Base-by-base conservation (phyloP, 2,888 invertebrate genomes). In the Cephus sareptanus region DNA sequence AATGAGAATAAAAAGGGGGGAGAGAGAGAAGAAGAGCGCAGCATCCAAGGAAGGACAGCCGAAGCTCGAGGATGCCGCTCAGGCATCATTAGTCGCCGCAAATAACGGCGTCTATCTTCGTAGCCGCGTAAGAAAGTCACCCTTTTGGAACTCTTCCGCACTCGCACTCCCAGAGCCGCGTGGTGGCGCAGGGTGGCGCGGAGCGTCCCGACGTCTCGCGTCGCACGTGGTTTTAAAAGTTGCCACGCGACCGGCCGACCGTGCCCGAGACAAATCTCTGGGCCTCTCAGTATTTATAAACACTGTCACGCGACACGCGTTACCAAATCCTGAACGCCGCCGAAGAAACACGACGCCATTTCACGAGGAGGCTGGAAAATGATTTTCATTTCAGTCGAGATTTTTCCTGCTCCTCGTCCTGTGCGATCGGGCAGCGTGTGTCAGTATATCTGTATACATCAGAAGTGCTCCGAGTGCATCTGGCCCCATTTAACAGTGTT, bases 201-300 rank as follows among this genome's bases (percentile, higher is more conserved):
- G 30, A 33, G 71, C 73, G n/a, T 33, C 31, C 70, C 70, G 30
- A 33, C 40, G 40, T 40, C 40, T 15, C 77, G 79, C 79, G 80
- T 75, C 76, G 76, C 80, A 79, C 80, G 80, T 79, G 75, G 82
- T 82, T 81, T 83, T 75, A 68, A 73, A 69, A 78, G 75, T 78
- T 73, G 78, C 78, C 78, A 78, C 78, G 78, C 78, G 78, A 78
- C 78, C 78, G 83, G 82, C 81, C 84, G 82, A 83, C 83, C 85
- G 83, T 79, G 83, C 86, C 83, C 84, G 82, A 85, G 89, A 90
- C 89, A 90, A 89, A 90, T 90, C 89, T 89, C 87, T 84, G 85
- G 86, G 87, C 87, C 89, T 88, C 85, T 85, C 86, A 35, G 89
- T 90, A 90, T 90, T 90, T 90, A 90, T 90, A 90, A 90, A 90